These are phyloP conservation scores for Calephelis nemesis DNA, from an alignment of 1,140 invertebrate species.

Conservation along the genomic window DNA sequence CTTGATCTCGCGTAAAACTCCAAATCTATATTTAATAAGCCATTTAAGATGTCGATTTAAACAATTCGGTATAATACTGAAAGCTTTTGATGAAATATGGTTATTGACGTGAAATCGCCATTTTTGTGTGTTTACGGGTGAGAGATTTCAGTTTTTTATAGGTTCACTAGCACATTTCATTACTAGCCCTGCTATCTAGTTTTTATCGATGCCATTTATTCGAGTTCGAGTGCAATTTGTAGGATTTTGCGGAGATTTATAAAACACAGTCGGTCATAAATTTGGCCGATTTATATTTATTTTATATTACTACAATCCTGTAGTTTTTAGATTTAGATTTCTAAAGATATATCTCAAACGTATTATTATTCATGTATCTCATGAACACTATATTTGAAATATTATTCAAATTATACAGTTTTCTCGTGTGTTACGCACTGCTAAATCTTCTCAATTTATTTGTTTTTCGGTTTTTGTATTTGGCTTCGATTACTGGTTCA, in stretches of 20 bases:
- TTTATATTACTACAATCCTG: not conserved
- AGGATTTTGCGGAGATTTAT: slow-evolving; percentile 14
- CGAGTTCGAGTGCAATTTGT: not conserved
- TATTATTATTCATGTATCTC: too few species aligned
- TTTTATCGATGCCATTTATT: slow-evolving; percentile 18
- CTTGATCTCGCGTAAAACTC: too few species aligned
- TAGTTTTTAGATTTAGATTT: too few species aligned
- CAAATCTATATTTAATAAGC: too few species aligned
- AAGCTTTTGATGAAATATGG: not conserved
- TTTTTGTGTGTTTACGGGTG: slow-evolving; percentile 8
- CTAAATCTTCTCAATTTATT: too few species aligned
- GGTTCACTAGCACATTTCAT: slow-evolving; percentile 13
- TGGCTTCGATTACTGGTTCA: too few species aligned
- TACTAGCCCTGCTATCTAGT: slow-evolving; percentile 15
- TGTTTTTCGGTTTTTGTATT: too few species aligned
- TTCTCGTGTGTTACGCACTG: too few species aligned
- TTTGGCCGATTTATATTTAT: slow-evolving; percentile 4
- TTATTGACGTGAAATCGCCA: not conserved
- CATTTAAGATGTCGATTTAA: not conserved
- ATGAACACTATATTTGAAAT: too few species aligned
- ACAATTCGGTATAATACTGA: not conserved
- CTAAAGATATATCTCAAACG: too few species aligned
- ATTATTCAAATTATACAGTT: too few species aligned
- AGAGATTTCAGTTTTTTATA: slow-evolving; percentile 13
- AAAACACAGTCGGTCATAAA: not conserved